Conservation (phyloP, 1,140 invertebrate species). For the Papilio polytes region DNA sequence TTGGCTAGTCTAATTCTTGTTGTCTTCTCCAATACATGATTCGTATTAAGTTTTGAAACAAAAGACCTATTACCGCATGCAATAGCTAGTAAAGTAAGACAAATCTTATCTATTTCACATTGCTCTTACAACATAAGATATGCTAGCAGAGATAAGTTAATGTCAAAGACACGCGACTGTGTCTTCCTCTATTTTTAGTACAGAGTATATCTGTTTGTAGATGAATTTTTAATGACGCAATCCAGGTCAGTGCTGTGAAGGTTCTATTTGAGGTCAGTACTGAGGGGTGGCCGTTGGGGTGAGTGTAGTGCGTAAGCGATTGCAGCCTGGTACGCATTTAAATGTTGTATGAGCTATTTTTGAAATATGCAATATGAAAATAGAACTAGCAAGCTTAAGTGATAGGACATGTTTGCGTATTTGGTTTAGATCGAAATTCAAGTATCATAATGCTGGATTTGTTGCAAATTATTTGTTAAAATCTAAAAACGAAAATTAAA, state of each 20-base stretch:
- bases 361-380: not conserved
- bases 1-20: not conserved
- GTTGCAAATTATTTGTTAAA: no score
- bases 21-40: not conserved
- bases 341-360: not conserved
- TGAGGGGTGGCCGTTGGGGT: slow-evolving; percentile 27
- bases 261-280: slow-evolving; percentile 18
- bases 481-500: no score
- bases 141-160: not conserved
- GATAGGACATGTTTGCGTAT: no score
- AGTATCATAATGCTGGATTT: no score
- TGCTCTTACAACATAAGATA: slow-evolving; percentile 1
- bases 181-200: slow-evolving; percentile 20
- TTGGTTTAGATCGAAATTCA: no score
- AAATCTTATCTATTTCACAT: not conserved
- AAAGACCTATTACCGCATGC: not conserved
- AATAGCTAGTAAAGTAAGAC: not conserved
- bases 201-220: not conserved
- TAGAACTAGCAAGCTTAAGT: not conserved
- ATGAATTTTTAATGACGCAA: slow-evolving; percentile 36
- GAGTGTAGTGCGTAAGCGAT: not conserved
- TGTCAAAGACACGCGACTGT: slow-evolving; percentile 12
- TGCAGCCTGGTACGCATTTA: not conserved
- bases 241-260: slow-evolving; percentile 21
- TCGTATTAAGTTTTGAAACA: not conserved